phyloP scores from a whole-genome alignment of 2,888 invertebrate genomes.

The Plebejus anna region DNA sequence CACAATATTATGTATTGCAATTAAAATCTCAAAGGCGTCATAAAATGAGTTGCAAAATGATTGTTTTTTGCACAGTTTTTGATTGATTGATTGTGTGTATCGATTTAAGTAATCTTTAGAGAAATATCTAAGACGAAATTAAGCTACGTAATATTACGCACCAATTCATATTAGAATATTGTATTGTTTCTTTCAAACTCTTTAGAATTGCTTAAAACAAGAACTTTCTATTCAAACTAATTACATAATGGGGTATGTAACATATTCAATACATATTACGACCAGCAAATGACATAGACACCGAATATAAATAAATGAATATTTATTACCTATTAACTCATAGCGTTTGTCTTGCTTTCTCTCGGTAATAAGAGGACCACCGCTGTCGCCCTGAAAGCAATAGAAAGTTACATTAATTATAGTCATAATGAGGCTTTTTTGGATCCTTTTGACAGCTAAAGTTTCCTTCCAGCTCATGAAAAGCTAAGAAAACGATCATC shows the following conservation, averaged over 20 bases:
- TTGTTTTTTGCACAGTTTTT: background rate
- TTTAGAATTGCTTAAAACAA: background rate
- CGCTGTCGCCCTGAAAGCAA: constrained; percentile 86
- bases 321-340: constrained; percentile 85
- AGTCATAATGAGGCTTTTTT: background rate
- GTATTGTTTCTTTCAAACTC: background rate
- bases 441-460: too few relatives aligned
- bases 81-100: too few relatives aligned
- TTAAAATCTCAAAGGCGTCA: background rate
- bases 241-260: background rate
- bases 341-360: constrained; percentile 85
- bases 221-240: background rate
- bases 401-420: constrained; percentile 34
- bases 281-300: background rate
- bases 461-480: too few relatives aligned
- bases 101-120: too few relatives aligned
- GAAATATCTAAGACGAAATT: too few relatives aligned
- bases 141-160: too few relatives aligned
- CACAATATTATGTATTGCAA: background rate
- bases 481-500: too few relatives aligned
- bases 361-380: constrained; percentile 87
- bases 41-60: background rate
- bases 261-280: background rate
- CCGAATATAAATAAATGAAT: constrained; percentile 34
- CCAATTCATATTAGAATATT: background rate